These are phyloP conservation scores for Epinephelus malabaricus DNA, from an alignment of 2,797 vertebrate genomes.

Conservation along the genomic window DNA sequence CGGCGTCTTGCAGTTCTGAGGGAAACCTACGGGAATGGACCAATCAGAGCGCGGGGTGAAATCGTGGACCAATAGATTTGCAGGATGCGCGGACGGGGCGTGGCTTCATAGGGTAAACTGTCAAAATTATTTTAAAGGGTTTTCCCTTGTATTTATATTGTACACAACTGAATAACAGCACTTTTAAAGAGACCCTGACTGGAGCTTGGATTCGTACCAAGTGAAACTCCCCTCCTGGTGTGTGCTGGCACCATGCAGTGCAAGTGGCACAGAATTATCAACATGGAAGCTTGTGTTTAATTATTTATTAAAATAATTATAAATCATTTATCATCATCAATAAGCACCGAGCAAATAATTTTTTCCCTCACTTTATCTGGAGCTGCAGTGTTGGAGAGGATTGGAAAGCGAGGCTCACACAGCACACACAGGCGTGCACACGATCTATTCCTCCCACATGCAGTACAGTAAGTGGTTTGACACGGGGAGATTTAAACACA, in stretches of 20 bases:
- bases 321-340: conserved; percentile 79
- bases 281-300: conserved; percentile 70
- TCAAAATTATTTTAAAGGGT: conserved; percentile 97
- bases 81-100: conserved; percentile 79
- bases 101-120: conserved; percentile 92
- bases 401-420: conserved; percentile 54
- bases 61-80: conserved; percentile 87
- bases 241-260: conserved; percentile 7
- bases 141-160: conserved; percentile 91
- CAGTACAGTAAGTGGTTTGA: conserved; percentile 65
- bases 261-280: conserved; percentile 54
- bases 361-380: conserved; percentile 49
- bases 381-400: conserved; percentile 59
- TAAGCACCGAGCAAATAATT: conserved; percentile 71
- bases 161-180: conserved; percentile 72
- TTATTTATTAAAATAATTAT: conserved; percentile 80
- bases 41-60: conserved; percentile 88
- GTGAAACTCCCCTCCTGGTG: neutral
- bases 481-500: conserved; percentile 63
- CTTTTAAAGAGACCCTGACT: conserved; percentile 74
- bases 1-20: conserved; percentile 98
- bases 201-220: conserved; percentile 19
- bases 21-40: conserved; percentile 90
- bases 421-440: conserved; percentile 62
- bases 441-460: conserved; percentile 77